A percentile compares a stretch with the other conserved stretches of the same genome.
These are phyloP conservation scores for Sparus aurata DNA, from an alignment of 2,797 vertebrate species.

Conservation along the genomic window DNA sequence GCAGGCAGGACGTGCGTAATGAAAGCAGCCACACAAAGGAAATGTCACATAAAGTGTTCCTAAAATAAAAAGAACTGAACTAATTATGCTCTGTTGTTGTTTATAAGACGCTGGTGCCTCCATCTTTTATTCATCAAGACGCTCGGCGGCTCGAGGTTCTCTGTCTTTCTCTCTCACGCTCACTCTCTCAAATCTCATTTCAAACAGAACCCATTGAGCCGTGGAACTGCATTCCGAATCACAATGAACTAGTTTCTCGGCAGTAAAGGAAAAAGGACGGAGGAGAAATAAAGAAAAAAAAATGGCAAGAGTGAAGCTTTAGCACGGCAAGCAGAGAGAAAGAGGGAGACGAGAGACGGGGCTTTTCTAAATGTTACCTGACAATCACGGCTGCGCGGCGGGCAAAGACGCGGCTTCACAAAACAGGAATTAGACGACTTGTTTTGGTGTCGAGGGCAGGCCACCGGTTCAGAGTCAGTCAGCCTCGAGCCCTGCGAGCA, in stretches of 20 bases:
- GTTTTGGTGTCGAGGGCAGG: conserved; percentile 58
- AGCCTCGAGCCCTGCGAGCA: conserved; percentile 19
- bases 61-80: conserved; percentile 81
- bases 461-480: conserved; percentile 23
- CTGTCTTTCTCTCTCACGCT: conserved; percentile 72
- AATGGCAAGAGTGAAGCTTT: conserved; percentile 54
- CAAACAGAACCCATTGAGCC: conserved; percentile 80
- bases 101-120: conserved; percentile 69
- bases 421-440: conserved; percentile 66
- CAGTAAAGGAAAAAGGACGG: conserved; percentile 43
- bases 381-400: conserved; percentile 67
- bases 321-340: conserved; percentile 49
- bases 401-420: conserved; percentile 29
- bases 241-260: conserved; percentile 82
- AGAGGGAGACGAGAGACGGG: neutral
- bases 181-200: conserved; percentile 84
- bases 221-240: conserved; percentile 77
- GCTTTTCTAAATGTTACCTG: conserved; percentile 80
- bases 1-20: conserved; percentile 55
- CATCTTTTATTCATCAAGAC: conserved; percentile 87
- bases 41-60: conserved; percentile 78
- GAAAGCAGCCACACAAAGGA: conserved; percentile 77
- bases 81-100: conserved; percentile 84
- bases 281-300: neutral
- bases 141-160: conserved; percentile 72